A percentile compares a stretch with the other conserved stretches of the same genome.
Evolutionary conservation across 2,888 invertebrate species (phyloP).

Genomic region (Eilema caniola): DNA sequence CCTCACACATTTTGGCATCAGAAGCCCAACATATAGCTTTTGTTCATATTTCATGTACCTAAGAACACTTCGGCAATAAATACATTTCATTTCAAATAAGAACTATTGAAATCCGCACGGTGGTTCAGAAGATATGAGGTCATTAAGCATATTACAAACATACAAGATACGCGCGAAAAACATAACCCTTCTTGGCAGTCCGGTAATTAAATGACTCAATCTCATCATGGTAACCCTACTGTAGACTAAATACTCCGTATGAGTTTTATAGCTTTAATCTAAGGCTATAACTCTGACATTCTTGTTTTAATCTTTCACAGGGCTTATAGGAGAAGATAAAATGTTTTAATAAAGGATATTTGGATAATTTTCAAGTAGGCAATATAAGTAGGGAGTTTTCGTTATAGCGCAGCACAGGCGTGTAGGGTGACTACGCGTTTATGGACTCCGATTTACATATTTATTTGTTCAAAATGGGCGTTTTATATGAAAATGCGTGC

Average conservation of each 20-base stretch:
- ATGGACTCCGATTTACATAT: neutral
- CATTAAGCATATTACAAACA: too few relatives aligned
- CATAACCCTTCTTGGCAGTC: too few relatives aligned
- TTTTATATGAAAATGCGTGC: neutral
- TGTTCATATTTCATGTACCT: too few relatives aligned
- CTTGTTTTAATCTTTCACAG: neutral
- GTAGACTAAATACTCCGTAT: neutral
- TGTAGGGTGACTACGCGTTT: neutral
- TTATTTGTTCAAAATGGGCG: neutral
- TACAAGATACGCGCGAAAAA: too few relatives aligned
- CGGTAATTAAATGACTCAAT: neutral
- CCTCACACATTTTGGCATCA: too few relatives aligned
- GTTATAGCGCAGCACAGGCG: neutral
- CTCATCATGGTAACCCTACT: neutral
- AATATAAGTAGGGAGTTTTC: neutral
- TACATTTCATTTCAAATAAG: too few relatives aligned
- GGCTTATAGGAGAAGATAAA: constrained; percentile 6
- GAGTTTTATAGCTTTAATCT: neutral
- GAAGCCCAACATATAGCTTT: too few relatives aligned
- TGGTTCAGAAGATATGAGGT: too few relatives aligned
- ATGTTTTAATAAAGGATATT: constrained; percentile 5
- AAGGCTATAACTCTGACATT: neutral
- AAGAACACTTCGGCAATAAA: too few relatives aligned
- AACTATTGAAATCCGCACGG: too few relatives aligned
- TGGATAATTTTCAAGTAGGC: neutral